phyloP scores from a whole-genome alignment of 1,140 invertebrate species.

The Solenopsis fugax region DNA sequence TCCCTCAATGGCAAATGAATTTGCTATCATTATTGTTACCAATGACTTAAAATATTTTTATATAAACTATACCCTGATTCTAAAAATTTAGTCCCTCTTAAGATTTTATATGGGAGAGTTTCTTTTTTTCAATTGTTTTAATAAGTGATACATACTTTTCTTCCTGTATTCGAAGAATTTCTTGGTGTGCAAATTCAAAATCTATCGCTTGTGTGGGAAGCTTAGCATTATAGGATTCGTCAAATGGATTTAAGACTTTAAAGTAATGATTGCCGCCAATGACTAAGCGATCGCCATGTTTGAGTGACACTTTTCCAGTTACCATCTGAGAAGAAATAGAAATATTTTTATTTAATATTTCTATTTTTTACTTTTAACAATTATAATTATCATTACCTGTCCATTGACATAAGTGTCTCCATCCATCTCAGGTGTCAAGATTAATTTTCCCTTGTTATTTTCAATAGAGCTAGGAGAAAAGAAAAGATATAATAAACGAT shows the following conservation, averaged over 20 bases:
- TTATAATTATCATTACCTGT: conserved; percentile 84
- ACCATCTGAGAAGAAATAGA: conserved; percentile 68
- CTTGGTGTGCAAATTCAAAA: conserved; percentile 89
- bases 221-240: conserved; percentile 72
- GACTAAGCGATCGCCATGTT: conserved; percentile 90
- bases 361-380: conserved; percentile 12
- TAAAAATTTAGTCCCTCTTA: neutral
- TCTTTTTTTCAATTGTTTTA: neutral
- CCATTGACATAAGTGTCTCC: conserved; percentile 90
- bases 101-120: conserved; percentile 3
- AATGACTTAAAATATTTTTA: neutral
- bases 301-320: conserved; percentile 83
- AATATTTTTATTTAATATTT: neutral
- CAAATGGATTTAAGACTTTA: conserved; percentile 87
- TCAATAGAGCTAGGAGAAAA: conserved; percentile 82
- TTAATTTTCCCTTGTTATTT: conserved; percentile 85
- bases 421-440: conserved; percentile 85
- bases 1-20: neutral
- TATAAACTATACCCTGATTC: neutral
- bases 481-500: conserved; percentile 10
- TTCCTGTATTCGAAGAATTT: conserved; percentile 89
- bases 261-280: conserved; percentile 91
- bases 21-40: neutral
- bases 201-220: conserved; percentile 84
- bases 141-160: conserved; percentile 80